A percentile compares a stretch with the other conserved stretches of the same genome.
Evolutionary conservation across 1,140 invertebrate genomes (phyloP).

Genomic region (Chironomus tepperi): DNA sequence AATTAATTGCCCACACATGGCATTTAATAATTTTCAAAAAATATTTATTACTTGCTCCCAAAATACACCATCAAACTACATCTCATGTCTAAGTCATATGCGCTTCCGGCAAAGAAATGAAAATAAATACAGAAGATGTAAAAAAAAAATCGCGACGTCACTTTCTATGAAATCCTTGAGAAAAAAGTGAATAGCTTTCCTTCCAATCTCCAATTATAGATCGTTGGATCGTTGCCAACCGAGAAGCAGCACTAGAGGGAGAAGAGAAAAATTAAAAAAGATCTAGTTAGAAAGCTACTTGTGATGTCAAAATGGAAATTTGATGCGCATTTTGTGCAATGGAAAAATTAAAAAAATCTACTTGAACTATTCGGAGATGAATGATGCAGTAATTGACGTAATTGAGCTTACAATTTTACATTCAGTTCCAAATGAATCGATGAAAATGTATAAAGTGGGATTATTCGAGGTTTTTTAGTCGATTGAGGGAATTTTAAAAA

Average conservation of each 20-base stretch:
- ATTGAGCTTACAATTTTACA: too few species aligned
- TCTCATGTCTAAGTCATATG: not conserved
- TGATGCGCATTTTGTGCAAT: too few species aligned
- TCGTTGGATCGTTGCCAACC: conserved; percentile 14
- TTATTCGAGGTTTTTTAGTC: too few species aligned
- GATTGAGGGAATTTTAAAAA: too few species aligned
- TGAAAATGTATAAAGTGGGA: too few species aligned
- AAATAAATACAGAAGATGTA: not conserved
- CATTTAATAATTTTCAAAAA: not conserved
- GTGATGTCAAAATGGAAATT: too few species aligned
- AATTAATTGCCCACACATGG: not conserved
- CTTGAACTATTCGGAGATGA: too few species aligned
- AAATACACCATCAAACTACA: too few species aligned
- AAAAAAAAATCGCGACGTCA: not conserved
- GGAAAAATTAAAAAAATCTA: too few species aligned
- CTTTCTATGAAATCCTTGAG: conserved; percentile 17
- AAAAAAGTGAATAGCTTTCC: conserved; percentile 21
- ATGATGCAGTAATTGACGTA: too few species aligned
- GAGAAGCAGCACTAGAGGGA: not conserved
- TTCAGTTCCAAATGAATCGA: too few species aligned
- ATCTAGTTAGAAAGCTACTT: not conserved
- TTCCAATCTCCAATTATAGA: conserved; percentile 24
- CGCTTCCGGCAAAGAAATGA: not conserved
- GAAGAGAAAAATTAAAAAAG: conserved; percentile 10
- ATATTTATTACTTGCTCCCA: too few species aligned